These are phyloP conservation scores for Ancistrus triradiatus DNA, from an alignment of 2,113 vertebrate genomes.

Conservation along the genomic window DNA sequence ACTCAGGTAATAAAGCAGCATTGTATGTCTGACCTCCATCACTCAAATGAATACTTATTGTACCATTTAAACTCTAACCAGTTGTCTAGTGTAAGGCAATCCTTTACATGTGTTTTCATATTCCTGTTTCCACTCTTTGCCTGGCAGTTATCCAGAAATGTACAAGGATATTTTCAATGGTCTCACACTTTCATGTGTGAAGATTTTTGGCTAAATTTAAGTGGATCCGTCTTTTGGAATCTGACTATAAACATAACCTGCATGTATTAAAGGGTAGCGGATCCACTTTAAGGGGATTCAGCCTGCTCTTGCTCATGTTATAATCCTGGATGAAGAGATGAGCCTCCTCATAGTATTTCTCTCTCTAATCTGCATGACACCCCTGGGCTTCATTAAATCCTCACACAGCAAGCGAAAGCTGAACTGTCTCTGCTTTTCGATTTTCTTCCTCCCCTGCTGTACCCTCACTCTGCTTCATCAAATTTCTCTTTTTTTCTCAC, in stretches of 20 bases:
- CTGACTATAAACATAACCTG: slow-evolving; percentile 16
- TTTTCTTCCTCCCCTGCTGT: slow-evolving; percentile 1
- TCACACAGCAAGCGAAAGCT: slow-evolving; percentile 17
- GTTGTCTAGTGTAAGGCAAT: slow-evolving; percentile 23
- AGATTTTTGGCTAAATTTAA: slow-evolving; percentile 7
- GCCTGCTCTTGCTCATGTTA: slow-evolving; percentile 34
- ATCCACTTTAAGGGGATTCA: slow-evolving; percentile 26
- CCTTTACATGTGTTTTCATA: slow-evolving; percentile 16
- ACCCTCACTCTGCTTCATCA: slow-evolving; percentile 6
- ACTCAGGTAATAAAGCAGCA: slow-evolving; percentile 80
- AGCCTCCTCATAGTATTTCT: slow-evolving; percentile 29
- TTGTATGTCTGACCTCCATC: slow-evolving; percentile 3
- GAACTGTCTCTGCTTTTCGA: slow-evolving; percentile 5
- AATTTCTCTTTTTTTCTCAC: neutral
- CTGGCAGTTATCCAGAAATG: slow-evolving; percentile 1
- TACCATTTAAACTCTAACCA: slow-evolving; percentile 25
- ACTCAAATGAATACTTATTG: slow-evolving; percentile 51
- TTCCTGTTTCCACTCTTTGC: neutral
- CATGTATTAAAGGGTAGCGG: slow-evolving; percentile 2
- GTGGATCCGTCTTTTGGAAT: slow-evolving; percentile 19
- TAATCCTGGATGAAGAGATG: slow-evolving; percentile 35
- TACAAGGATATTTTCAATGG: too few relatives aligned
- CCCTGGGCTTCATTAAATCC: slow-evolving; percentile 40
- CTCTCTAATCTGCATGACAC: slow-evolving; percentile 32
- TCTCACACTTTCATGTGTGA: too few relatives aligned